phyloP scores from a whole-genome alignment of 1,140 invertebrate species.

The Platyscapa corneri region DNA sequence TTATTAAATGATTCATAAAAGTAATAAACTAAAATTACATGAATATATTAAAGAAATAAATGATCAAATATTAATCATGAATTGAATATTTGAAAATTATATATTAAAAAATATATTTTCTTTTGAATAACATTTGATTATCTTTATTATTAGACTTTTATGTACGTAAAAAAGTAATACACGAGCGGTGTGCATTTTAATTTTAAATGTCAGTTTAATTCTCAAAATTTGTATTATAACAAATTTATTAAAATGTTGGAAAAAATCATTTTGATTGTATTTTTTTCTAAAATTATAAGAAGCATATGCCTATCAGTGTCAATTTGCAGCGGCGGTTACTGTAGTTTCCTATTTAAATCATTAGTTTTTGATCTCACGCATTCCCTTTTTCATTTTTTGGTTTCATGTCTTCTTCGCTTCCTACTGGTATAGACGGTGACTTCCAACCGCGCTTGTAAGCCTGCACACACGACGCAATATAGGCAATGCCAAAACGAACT shows the following conservation, averaged over 20 bases:
- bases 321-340: neutral
- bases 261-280: neutral
- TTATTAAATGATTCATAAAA: neutral
- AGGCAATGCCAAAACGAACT: conserved; percentile 56
- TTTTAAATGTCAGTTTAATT: too few species aligned
- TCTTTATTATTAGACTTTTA: too few species aligned
- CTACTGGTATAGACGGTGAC: conserved; percentile 62
- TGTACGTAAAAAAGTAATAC: too few species aligned
- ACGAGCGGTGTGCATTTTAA: too few species aligned
- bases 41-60: neutral
- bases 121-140: too few species aligned
- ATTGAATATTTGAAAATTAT: neutral
- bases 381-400: conserved; percentile 57
- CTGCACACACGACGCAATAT: conserved; percentile 35
- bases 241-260: neutral
- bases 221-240: neutral
- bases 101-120: too few species aligned
- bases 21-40: neutral
- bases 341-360: neutral
- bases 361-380: conserved; percentile 2
- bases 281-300: neutral
- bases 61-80: neutral
- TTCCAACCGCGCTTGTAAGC: conserved; percentile 63
- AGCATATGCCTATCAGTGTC: too few species aligned
- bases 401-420: conserved; percentile 59